Base-by-base conservation (phyloP, 2,888 invertebrate species). In the Masnerella sp. region DNA sequence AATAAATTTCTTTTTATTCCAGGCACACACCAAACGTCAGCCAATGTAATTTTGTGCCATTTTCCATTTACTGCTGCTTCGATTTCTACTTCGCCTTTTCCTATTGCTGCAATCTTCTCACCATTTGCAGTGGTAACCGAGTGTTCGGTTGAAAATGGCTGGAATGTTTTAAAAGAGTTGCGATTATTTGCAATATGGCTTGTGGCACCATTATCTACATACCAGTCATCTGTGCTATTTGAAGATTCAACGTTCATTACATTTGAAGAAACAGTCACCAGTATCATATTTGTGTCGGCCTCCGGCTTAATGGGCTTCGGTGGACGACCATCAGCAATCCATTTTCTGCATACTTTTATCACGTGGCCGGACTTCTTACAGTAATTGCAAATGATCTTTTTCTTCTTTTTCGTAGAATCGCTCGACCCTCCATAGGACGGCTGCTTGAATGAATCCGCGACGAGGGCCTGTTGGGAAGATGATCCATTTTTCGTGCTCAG, bases 151-250 rank as follows among this genome's bases (percentile, higher is more conserved):
- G 75, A 14, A 71, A 80, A 79, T 54, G 72, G 68, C 61, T 71
- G n/a, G 42, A 77, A 79, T 5, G 52, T 72, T 2, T 62, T 40
- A 17, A 79, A 79, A 20, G 43, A 49, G 34, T 75, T 64, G 34
- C 49, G 20, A 77, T 77, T 54, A 59, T 78, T 77, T 2, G 79
- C 78, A 22, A 83, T 78, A 54, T 83, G 81, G 8, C 71, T 82
- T 15, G 82, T 83, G n/a, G 81, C 82, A 15, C 80, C 83, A 49
- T 82, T 84, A 52, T 84, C 83, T 7, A 84, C 77, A 78, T 78
- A 83, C 82, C 81, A 83, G 9, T 68, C 71, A 62, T 77, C 7
- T 11, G 45, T 38, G 8, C 15, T 5, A 15, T 11, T 7, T 7
- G 25, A 5, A 4, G 25, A 30, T 30, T 30, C 30, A 30, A 20